Conservation (phyloP, 2,113 vertebrate species). For the Brachyhypopomus gauderio region DNA sequence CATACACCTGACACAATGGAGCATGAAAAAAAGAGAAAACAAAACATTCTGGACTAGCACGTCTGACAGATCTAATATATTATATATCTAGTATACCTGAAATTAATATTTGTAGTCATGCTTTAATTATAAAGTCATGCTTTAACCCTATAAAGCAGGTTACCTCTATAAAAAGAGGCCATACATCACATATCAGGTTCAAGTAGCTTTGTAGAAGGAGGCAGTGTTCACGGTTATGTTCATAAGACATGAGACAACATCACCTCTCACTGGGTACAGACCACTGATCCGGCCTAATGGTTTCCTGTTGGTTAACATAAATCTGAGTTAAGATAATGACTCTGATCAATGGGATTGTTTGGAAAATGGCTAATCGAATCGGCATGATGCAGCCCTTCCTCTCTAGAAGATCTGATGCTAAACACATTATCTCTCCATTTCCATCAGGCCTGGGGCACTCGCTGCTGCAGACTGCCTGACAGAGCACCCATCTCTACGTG, state of each 20-base stretch:
- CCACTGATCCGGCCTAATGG: slow-evolving; percentile 49
- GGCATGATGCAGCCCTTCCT: slow-evolving; percentile 57
- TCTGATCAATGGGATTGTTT: slow-evolving; percentile 62
- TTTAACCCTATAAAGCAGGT: not conserved
- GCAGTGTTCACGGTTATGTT: slow-evolving; percentile 43
- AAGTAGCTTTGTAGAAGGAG: slow-evolving; percentile 28
- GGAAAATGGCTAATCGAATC: slow-evolving; percentile 60
- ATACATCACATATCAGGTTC: not conserved
- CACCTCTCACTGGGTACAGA: slow-evolving; percentile 25
- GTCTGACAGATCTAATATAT: too few relatives aligned
- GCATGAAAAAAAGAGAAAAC: too few relatives aligned
- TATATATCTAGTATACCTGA: too few relatives aligned
- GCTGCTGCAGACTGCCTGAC: slow-evolving; percentile 39
- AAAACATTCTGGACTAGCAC: too few relatives aligned
- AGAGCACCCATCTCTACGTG: slow-evolving; percentile 43
- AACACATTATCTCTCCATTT: slow-evolving; percentile 61
- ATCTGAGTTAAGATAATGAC: slow-evolving; percentile 60
- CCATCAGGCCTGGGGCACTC: slow-evolving; percentile 51
- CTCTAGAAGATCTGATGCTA: slow-evolving; percentile 57
- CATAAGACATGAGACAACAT: slow-evolving; percentile 48
- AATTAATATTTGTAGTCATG: too few relatives aligned
- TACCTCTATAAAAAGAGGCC: not conserved
- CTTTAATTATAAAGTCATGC: too few relatives aligned
- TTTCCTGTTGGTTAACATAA: slow-evolving; percentile 62
- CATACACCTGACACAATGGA: too few relatives aligned